Evolutionary conservation across 1,140 invertebrate species (phyloP).

Genomic region (Parasteatoda tepidariorum): DNA sequence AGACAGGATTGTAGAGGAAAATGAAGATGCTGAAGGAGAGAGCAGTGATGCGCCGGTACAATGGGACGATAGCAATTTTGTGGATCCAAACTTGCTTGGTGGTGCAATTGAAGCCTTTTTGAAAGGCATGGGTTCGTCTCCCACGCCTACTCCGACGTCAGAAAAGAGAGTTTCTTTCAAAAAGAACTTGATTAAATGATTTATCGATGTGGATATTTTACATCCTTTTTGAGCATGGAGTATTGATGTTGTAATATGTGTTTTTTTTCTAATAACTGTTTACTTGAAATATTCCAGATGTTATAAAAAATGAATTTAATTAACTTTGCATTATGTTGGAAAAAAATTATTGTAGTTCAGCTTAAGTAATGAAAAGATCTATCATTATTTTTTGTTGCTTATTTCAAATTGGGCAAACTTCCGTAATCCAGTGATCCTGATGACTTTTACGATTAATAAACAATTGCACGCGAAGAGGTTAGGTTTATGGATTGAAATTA

Average conservation of each 20-base stretch:
- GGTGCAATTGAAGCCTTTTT: conserved; percentile 63
- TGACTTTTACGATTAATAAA: no score
- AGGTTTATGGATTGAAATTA: no score
- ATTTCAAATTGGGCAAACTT: no score
- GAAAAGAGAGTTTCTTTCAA: conserved; percentile 63
- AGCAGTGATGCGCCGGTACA: conserved; percentile 31
- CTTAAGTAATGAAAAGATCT: neutral
- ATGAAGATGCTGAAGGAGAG: conserved; percentile 39
- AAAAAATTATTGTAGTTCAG: neutral
- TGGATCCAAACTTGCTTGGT: conserved; percentile 61
- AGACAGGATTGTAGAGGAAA: conserved; percentile 36
- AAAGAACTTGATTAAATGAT: conserved; percentile 47
- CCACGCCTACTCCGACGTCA: conserved; percentile 10
- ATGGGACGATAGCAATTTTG: conserved; percentile 62
- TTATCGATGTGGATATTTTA: neutral
- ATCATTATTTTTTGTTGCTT: no score
- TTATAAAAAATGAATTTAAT: neutral
- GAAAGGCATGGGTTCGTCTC: conserved; percentile 53
- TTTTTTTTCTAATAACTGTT: neutral
- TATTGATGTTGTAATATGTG: neutral
- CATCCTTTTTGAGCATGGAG: neutral
- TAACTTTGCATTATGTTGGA: neutral
- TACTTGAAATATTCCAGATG: neutral
- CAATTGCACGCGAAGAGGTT: no score
- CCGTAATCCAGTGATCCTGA: no score